Evolutionary conservation across 1,140 invertebrate species (phyloP).

Genomic region (Calosoma granatense): DNA sequence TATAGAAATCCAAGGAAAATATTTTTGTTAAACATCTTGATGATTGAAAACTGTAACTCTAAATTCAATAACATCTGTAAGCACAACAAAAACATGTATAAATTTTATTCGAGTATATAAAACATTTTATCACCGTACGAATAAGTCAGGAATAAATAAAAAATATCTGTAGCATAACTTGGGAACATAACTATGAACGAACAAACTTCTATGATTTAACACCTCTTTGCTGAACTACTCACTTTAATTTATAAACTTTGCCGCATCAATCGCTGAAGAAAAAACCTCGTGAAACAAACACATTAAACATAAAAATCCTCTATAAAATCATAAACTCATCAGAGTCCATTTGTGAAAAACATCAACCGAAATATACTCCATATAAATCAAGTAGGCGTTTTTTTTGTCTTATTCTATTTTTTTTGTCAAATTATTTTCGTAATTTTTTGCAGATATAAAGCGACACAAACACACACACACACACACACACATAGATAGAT

Average conservation of each 20-base stretch:
- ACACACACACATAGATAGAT: too few relatives aligned
- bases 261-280: background rate
- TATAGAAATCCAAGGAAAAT: too few relatives aligned
- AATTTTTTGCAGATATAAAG: background rate
- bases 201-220: conserved; percentile 2
- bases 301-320: background rate
- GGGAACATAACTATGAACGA: background rate
- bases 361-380: too few relatives aligned
- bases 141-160: background rate
- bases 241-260: background rate
- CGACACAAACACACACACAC: too few relatives aligned
- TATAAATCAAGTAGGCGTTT: background rate
- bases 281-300: background rate
- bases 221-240: conserved; percentile 1
- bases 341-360: too few relatives aligned
- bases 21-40: too few relatives aligned
- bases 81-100: background rate
- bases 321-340: conserved; percentile 6
- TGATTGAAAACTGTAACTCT: too few relatives aligned
- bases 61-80: too few relatives aligned
- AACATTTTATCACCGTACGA: background rate
- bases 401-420: background rate
- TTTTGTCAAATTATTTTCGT: background rate
- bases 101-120: background rate
- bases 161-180: background rate